Conservation (phyloP, 2,888 invertebrate species). For the Lamproptera curius region DNA sequence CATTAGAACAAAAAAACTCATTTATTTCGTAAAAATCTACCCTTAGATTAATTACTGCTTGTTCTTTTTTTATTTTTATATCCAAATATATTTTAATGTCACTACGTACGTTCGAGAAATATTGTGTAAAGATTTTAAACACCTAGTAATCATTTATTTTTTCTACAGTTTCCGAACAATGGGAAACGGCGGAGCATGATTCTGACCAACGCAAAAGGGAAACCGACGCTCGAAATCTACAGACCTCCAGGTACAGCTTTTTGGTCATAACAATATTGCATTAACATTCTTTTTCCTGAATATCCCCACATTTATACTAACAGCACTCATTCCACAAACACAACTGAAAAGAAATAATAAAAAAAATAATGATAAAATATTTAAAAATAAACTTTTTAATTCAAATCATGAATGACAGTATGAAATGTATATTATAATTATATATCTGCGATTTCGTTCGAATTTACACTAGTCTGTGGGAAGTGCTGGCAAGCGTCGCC, state of each 20-base stretch:
- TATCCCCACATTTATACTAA: conserved; percentile 13
- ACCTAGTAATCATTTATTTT: conserved; percentile 4
- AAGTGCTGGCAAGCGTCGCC: conserved; percentile 49
- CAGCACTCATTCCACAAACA: not conserved
- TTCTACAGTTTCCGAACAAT: conserved; percentile 78
- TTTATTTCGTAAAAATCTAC: not conserved
- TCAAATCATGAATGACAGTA: conserved; percentile 3
- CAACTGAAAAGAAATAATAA: too few species aligned
- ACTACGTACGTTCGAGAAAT: not conserved
- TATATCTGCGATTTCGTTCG: not conserved
- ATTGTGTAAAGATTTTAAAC: not conserved
- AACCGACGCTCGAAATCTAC: conserved; percentile 93
- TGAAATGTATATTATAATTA: conserved; percentile 1
- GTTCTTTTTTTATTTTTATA: not conserved
- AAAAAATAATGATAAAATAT: too few species aligned
- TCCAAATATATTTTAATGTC: not conserved
- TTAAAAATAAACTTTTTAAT: too few species aligned
- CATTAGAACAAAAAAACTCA: not conserved
- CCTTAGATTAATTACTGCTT: not conserved
- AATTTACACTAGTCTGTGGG: conserved; percentile 23
- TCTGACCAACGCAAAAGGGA: conserved; percentile 82
- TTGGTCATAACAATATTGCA: conserved; percentile 34
- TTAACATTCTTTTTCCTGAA: conserved; percentile 3
- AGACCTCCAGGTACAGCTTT: conserved; percentile 93
- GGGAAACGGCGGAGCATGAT: conserved; percentile 86